Evolutionary conservation across 2,888 invertebrate genomes (phyloP).

Genomic region (Linnaemya tessellans): DNA sequence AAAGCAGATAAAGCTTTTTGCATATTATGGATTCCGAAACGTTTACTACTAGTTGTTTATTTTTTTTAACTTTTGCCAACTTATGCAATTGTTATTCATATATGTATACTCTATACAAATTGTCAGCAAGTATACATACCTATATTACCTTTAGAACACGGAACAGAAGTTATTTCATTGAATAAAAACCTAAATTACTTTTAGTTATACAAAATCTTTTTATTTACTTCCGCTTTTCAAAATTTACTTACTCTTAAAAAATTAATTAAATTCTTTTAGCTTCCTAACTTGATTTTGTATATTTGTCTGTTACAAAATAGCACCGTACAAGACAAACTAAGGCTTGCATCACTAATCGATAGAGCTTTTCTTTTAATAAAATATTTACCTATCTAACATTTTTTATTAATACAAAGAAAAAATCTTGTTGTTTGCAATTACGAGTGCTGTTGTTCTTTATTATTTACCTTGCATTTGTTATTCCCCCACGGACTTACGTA

Average conservation of each 20-base stretch:
- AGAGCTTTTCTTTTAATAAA: not conserved
- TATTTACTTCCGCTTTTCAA: constrained; percentile 10
- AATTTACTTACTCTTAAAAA: not conserved
- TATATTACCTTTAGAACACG: too few relatives aligned
- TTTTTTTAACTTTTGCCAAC: too few relatives aligned
- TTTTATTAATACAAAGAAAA: constrained; percentile 1
- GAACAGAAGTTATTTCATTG: not conserved
- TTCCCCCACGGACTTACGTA: constrained; percentile 28
- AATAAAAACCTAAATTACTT: constrained; percentile 15
- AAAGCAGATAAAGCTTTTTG: too few relatives aligned
- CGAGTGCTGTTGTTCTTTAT: not conserved
- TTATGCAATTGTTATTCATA: too few relatives aligned
- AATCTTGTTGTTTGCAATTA: constrained; percentile 1
- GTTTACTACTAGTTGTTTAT: too few relatives aligned
- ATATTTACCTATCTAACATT: not conserved
- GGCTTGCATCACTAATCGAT: too few relatives aligned
- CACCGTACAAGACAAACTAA: not conserved
- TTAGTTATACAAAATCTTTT: too few relatives aligned
- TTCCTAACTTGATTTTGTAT: not conserved
- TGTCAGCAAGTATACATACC: too few relatives aligned
- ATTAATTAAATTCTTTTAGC: not conserved
- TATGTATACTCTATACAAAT: too few relatives aligned
- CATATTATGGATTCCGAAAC: too few relatives aligned
- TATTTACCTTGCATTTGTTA: constrained; percentile 28
- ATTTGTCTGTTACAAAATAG: not conserved